Conservation (phyloP, 2,888 invertebrate genomes). For the Sepioteuthis lessoniana region DNA sequence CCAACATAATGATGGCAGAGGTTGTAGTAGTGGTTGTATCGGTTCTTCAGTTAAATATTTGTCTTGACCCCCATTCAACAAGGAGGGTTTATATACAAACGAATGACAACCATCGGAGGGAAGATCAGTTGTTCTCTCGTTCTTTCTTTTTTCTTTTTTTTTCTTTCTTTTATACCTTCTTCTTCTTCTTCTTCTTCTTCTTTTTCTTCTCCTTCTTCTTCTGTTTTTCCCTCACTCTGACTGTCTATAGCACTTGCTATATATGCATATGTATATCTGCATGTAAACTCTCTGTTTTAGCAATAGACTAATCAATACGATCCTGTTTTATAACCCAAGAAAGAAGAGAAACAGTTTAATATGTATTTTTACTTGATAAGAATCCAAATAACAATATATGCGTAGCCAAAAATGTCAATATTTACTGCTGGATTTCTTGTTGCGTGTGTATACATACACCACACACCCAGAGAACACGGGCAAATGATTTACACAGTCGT, state of each 20-base stretch:
- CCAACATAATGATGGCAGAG: not conserved
- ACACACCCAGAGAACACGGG: too few relatives aligned
- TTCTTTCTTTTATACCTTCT: not conserved
- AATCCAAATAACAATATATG: conserved; percentile 33
- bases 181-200: too few relatives aligned
- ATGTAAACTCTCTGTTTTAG: not conserved
- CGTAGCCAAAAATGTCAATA: not conserved
- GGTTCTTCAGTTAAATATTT: not conserved
- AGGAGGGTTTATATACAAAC: too few relatives aligned
- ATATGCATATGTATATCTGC: not conserved
- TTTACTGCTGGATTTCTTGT: not conserved
- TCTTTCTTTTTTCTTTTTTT: not conserved
- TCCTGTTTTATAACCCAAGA: not conserved
- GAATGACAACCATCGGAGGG: not conserved
- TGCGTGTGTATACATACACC: too few relatives aligned
- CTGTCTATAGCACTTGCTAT: not conserved
- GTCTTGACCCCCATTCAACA: not conserved
- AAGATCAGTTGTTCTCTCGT: not conserved
- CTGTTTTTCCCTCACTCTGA: not conserved
- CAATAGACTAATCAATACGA: not conserved
- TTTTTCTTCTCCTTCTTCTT: not conserved
- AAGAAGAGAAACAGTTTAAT: not conserved
- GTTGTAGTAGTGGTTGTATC: not conserved
- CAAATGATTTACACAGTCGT: too few relatives aligned
- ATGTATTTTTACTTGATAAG: not conserved